Percentiles rank a stretch among this genome's conserved stretches.
Evolutionary conservation across 1,140 invertebrate genomes (phyloP).

Genomic region (Drosophila azteca): DNA sequence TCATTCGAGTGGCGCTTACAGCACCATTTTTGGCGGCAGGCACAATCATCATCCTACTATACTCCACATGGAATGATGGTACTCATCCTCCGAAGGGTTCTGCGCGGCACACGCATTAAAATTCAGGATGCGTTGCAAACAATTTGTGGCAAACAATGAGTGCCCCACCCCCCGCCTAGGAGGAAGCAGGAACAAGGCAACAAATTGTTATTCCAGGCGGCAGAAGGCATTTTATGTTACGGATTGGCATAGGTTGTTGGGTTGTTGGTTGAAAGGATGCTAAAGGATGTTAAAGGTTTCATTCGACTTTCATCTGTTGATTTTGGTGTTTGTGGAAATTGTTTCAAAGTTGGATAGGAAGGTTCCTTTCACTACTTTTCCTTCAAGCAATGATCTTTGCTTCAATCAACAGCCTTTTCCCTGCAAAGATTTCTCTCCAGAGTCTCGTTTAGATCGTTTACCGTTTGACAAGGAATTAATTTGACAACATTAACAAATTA

Average conservation of each 20-base stretch:
- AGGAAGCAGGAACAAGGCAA: conserved; percentile 1
- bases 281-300: not conserved
- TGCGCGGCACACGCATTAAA: conserved; percentile 59
- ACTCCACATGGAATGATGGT: conserved; percentile 4
- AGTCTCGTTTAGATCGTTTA: conserved; percentile 40
- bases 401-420: not conserved
- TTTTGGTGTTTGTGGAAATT: too few species aligned
- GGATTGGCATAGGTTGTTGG: not conserved
- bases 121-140: conserved; percentile 70
- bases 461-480: conserved; percentile 77
- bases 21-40: conserved; percentile 49
- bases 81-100: conserved; percentile 12
- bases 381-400: not conserved
- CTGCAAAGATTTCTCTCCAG: conserved; percentile 10
- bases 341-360: too few species aligned
- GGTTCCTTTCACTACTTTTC: too few species aligned
- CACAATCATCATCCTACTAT: conserved; percentile 8
- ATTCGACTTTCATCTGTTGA: not conserved
- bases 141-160: conserved; percentile 53
- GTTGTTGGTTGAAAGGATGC: not conserved
- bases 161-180: not conserved
- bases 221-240: not conserved
- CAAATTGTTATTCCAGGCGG: conserved; percentile 4
- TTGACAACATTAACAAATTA: conserved; percentile 83
- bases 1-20: conserved; percentile 56